A percentile compares a stretch with the other conserved stretches of the same genome.
phyloP scores from a whole-genome alignment of 1,140 invertebrate species.

The Danaus melanippus region DNA sequence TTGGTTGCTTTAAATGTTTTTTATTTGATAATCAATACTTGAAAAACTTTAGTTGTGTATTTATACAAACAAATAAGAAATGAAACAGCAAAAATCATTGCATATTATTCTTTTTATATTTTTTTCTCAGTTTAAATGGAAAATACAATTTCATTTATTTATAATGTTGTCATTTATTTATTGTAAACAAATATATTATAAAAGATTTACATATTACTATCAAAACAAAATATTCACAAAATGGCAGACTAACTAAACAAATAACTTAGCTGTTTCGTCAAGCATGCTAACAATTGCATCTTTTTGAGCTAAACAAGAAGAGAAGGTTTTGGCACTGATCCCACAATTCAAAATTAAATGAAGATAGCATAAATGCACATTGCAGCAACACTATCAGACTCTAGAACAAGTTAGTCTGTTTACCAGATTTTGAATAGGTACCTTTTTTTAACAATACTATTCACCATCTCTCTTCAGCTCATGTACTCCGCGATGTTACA shows the following conservation, averaged over 20 bases:
- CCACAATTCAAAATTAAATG: constrained; percentile 63
- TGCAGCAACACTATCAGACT: constrained; percentile 61
- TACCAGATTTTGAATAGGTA: constrained; percentile 67
- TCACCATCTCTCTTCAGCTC: constrained; percentile 65
- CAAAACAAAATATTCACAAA: constrained; percentile 73
- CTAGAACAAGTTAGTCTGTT: constrained; percentile 62
- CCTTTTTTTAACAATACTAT: constrained; percentile 69
- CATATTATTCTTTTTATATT: constrained; percentile 72
- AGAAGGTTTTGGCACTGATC: constrained; percentile 71
- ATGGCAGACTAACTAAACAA: constrained; percentile 72
- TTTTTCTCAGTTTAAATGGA: constrained; percentile 72
- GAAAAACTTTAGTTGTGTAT: too few relatives aligned
- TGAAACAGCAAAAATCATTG: constrained; percentile 63
- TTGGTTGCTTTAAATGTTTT: too few relatives aligned
- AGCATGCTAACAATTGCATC: constrained; percentile 71
- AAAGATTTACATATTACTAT: constrained; percentile 73
- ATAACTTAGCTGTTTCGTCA: constrained; percentile 64
- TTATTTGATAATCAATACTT: too few relatives aligned
- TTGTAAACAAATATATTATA: constrained; percentile 73
- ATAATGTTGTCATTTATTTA: constrained; percentile 71
- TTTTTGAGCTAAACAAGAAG: constrained; percentile 70
- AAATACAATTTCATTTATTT: constrained; percentile 72
- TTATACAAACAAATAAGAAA: constrained; percentile 23
- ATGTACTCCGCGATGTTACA: constrained; percentile 53
- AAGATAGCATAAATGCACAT: constrained; percentile 68